Conservation (phyloP, 2,888 invertebrate genomes). For the Lamproptera curius region DNA sequence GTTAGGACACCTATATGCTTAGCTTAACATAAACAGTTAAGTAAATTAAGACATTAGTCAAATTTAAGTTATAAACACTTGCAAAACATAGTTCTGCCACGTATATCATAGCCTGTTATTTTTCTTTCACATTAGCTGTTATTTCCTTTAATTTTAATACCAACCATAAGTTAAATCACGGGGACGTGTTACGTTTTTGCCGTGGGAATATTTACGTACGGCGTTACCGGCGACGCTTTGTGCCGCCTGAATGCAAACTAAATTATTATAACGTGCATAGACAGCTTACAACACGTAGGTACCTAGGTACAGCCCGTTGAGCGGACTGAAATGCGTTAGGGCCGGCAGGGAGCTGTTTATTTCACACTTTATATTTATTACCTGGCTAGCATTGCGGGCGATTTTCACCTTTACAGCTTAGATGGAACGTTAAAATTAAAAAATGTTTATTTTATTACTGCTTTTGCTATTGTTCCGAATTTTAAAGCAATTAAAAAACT, state of each 20-base stretch:
- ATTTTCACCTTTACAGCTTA: no score
- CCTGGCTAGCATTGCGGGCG: no score
- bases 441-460: no score
- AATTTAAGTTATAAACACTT: no score
- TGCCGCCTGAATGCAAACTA: constrained; percentile 22
- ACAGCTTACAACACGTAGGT: constrained; percentile 15
- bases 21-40: no score
- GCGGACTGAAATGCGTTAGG: constrained; percentile 6
- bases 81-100: no score
- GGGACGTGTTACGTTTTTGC: constrained; percentile 22
- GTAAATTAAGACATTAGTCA: no score
- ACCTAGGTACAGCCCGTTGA: constrained; percentile 5
- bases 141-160: no score
- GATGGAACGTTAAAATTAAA: no score
- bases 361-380: background rate
- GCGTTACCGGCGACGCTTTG: constrained; percentile 11
- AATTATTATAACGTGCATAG: constrained; percentile 21
- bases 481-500: background rate
- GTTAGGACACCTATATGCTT: no score
- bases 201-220: constrained; percentile 21
- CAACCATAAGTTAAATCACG: constrained; percentile 17
- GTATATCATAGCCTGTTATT: no score
- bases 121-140: no score
- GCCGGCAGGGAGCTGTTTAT: background rate
- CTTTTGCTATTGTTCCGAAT: background rate